A percentile compares a stretch with the other conserved stretches of the same genome.
These are phyloP conservation scores for Pitta sordida DNA, from an alignment of 2,113 vertebrate genomes.

Conservation along the genomic window DNA sequence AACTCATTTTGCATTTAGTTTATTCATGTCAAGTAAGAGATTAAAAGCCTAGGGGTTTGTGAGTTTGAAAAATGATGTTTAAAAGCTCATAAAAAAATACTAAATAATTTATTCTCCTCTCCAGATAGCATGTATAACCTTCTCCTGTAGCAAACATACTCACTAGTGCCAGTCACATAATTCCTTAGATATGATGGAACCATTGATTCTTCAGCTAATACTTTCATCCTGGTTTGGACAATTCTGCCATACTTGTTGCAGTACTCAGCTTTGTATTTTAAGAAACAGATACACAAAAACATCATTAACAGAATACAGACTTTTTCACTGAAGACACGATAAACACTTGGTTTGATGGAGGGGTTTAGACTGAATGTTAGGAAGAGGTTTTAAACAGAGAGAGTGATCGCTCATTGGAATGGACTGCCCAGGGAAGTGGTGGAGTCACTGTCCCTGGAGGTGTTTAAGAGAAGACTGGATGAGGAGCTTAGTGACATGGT, in stretches of 20 bases:
- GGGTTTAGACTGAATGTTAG: too few species aligned
- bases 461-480: too few species aligned
- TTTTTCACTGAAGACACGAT: not conserved
- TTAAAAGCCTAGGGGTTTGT: not conserved
- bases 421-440: too few species aligned
- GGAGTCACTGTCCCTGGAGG: too few species aligned
- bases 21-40: not conserved
- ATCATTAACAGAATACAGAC: not conserved
- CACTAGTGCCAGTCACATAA: accelerated
- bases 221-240: not conserved
- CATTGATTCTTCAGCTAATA: not conserved
- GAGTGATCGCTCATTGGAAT: too few species aligned
- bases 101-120: not conserved
- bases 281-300: not conserved
- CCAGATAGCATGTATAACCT: not conserved
- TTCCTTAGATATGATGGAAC: not conserved
- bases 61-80: not conserved
- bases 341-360: not conserved
- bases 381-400: too few species aligned
- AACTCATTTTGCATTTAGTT: not conserved
- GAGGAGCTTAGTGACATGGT: too few species aligned
- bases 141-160: not conserved
- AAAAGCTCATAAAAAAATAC: not conserved
- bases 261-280: not conserved
- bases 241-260: not conserved